A percentile compares a stretch with the other conserved stretches of the same genome.
These are phyloP conservation scores for Chionis minor DNA, from an alignment of 2,113 vertebrate species.

Conservation along the genomic window DNA sequence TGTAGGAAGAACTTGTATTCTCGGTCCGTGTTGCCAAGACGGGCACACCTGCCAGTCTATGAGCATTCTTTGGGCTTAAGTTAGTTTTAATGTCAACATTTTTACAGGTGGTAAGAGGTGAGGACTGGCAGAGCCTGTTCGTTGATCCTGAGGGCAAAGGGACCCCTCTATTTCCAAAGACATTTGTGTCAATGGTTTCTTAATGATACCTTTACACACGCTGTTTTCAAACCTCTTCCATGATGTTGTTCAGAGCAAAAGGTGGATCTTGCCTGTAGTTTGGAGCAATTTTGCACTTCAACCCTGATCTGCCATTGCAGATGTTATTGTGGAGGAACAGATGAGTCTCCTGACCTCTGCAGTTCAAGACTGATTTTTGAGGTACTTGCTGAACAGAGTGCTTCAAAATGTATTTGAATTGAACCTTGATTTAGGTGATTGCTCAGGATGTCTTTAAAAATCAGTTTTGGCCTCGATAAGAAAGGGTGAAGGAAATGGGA, in stretches of 20 bases:
- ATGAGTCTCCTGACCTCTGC: background rate
- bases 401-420: background rate
- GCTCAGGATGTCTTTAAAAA: background rate
- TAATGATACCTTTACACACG: background rate
- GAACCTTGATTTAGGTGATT: background rate
- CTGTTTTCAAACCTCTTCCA: background rate
- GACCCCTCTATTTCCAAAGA: background rate
- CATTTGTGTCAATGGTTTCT: background rate
- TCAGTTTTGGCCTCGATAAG: background rate
- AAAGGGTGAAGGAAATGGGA: background rate
- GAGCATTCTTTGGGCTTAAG: constrained; percentile 18
- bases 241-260: background rate
- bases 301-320: background rate
- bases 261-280: background rate
- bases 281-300: background rate
- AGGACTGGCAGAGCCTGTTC: background rate
- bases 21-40: constrained; percentile 1
- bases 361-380: background rate
- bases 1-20: background rate
- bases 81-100: background rate
- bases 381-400: background rate
- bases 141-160: background rate
- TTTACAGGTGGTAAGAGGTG: constrained; percentile 12
- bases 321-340: background rate
- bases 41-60: background rate